phyloP scores from a whole-genome alignment of 2,797 vertebrate species.

The Cynodonichthys magdalenae region DNA sequence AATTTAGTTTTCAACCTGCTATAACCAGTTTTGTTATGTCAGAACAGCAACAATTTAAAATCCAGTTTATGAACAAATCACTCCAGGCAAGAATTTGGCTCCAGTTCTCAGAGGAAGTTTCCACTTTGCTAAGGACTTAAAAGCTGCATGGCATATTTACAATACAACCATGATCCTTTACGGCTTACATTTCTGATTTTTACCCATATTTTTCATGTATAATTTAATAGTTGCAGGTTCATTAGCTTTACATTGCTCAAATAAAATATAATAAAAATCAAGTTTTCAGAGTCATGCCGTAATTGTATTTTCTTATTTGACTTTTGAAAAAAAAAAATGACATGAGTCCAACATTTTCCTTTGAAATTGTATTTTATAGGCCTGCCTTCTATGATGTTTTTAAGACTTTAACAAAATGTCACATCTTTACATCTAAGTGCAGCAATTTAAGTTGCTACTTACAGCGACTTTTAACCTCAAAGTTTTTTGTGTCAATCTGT shows the following conservation, averaged over 20 bases:
- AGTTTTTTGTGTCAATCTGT: conserved; percentile 12
- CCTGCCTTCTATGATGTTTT: neutral
- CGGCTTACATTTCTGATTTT: conserved; percentile 52
- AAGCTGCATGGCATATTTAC: conserved; percentile 42
- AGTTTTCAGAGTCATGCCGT: conserved; percentile 37
- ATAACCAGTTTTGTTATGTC: neutral
- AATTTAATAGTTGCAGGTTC: conserved; percentile 59
- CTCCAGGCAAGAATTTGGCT: conserved; percentile 25
- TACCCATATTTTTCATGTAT: conserved; percentile 52
- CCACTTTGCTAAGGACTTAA: conserved; percentile 50
- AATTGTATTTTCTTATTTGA: conserved; percentile 30
- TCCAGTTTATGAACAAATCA: conserved; percentile 28
- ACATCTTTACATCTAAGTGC: conserved; percentile 1
- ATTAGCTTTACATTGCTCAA: conserved; percentile 36
- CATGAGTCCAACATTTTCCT: neutral
- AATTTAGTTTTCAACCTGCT: neutral
- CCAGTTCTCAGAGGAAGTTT: conserved; percentile 25
- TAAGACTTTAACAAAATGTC: conserved; percentile 18
- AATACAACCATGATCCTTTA: conserved; percentile 48
- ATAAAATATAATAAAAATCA: conserved; percentile 47
- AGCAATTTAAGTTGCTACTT: conserved; percentile 14
- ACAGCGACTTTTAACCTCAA: conserved; percentile 15
- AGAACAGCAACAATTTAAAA: conserved; percentile 13
- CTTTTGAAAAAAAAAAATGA: neutral
- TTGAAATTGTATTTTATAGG: too few species aligned